These are phyloP conservation scores for Recurvirostra avosetta DNA, from an alignment of 2,113 vertebrate genomes.

Conservation along the genomic window DNA sequence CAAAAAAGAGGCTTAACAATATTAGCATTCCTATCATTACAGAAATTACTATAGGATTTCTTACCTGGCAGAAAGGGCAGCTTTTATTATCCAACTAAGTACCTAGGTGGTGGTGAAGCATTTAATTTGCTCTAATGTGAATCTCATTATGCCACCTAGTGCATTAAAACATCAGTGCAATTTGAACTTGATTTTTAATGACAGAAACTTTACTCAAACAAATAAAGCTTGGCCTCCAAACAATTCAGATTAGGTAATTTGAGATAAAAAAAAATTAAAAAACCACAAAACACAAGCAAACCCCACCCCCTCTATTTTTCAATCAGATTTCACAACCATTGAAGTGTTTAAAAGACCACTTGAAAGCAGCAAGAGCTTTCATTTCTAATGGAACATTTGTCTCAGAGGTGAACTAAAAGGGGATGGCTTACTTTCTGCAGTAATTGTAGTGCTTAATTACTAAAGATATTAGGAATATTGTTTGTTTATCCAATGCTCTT, in stretches of 20 bases:
- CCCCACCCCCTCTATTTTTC: neutral
- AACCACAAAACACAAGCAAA: neutral
- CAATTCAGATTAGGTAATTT: neutral
- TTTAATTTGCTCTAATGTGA: conserved; percentile 11
- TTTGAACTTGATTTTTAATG: neutral
- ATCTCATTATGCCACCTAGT: conserved; percentile 42
- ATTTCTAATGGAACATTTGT: neutral
- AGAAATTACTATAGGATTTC: neutral
- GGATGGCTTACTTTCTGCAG: neutral
- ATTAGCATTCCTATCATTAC: neutral
- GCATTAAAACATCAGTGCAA: conserved; percentile 2
- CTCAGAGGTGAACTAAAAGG: neutral
- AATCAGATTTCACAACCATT: neutral
- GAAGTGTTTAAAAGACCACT: neutral
- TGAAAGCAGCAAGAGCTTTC: neutral
- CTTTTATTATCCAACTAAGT: neutral
- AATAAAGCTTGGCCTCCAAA: neutral
- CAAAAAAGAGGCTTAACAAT: neutral
- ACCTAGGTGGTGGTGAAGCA: neutral
- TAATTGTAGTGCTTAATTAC: neutral
- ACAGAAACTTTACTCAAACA: neutral
- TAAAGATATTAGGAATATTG: neutral
- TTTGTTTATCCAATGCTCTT: neutral
- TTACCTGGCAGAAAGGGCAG: neutral
- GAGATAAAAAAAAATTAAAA: neutral